Percentiles rank a stretch among this genome's conserved stretches.
Conservation (phyloP, 2,797 vertebrate species). For the Clarias laeviceps region DNA sequence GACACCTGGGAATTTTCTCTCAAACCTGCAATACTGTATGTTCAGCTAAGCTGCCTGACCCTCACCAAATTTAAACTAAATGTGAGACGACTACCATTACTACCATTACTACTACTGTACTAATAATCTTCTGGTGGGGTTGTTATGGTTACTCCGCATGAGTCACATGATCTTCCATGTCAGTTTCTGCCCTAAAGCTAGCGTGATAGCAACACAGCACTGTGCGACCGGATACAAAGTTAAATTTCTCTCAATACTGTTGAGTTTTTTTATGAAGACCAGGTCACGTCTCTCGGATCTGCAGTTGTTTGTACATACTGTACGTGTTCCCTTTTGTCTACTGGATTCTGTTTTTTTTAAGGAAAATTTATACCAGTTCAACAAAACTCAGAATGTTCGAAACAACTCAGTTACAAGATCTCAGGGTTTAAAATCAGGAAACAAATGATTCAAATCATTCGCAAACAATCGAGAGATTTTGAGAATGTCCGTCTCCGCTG, state of each 20-base stretch:
- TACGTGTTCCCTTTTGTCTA: not conserved
- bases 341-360: not conserved
- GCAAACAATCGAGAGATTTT: not conserved
- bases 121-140: too few relatives aligned
- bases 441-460: not conserved
- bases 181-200: not conserved
- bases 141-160: not conserved
- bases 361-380: too few relatives aligned
- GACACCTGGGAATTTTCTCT: not conserved
- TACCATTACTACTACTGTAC: not conserved
- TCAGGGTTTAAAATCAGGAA: not conserved
- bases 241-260: not conserved
- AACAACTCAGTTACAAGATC: not conserved
- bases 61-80: not conserved
- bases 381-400: not conserved
- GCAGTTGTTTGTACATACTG: not conserved
- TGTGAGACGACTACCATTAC: not conserved
- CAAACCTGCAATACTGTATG: not conserved
- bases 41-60: not conserved
- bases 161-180: not conserved
- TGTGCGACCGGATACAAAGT: too few relatives aligned
- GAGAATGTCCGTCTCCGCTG: not conserved
- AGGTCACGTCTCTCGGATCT: too few relatives aligned
- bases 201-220: not conserved
- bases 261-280: too few relatives aligned